Base-by-base conservation (phyloP, 2,888 invertebrate species). In the Drosophila anomelani region DNA sequence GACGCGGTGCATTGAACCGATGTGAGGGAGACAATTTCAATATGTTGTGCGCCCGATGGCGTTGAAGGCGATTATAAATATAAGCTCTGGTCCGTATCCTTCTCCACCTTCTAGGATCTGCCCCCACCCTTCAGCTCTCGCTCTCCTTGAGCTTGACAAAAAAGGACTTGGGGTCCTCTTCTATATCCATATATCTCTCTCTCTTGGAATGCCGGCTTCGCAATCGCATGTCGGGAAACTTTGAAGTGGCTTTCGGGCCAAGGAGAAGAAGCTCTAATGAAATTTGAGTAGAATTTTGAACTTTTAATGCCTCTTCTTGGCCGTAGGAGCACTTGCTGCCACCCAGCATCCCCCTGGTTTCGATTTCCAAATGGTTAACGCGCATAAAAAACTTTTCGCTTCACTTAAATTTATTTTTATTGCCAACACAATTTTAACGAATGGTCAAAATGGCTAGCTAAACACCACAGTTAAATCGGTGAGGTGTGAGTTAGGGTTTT, bases 31-130 rank as follows among this genome's bases (percentile, higher is more conserved):
- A 70, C 59, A 70, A 70, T 70, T 60, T 70, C 71, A 70, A 70
- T 70, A 70, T 70, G 70, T 60, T 70, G 20, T 53, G 47, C 60
- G 59, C 70, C 66, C 44, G 63, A 67, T 63, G 66, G 66, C 64
- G 66, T 53, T 69, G 46, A 70, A 69, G 59, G 70, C 70, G 67
- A 67, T 66, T 66, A 66, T 66, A 66, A 66, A 62, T 66, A 66
- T 66, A 66, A 66, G 66, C 38, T 15, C 23, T 36, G 15, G 51
- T 1, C 51, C 36, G 36, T 15, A 53, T 34, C 44, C 17, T 47
- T 38, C 46, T 39, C 47, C 38, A 44, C 54, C 39, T n/a, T 4
- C 39, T 17, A n/a, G 34, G 29, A 26, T 26, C 26, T 26, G 4
- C 26, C 4, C 4, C 26, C 26, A 20, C 5, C 32, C 32, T 5